Percentiles rank a stretch among this genome's conserved stretches.
These are phyloP conservation scores for Criorhina ranunculi DNA, from an alignment of 2,888 invertebrate species.

Conservation along the genomic window DNA sequence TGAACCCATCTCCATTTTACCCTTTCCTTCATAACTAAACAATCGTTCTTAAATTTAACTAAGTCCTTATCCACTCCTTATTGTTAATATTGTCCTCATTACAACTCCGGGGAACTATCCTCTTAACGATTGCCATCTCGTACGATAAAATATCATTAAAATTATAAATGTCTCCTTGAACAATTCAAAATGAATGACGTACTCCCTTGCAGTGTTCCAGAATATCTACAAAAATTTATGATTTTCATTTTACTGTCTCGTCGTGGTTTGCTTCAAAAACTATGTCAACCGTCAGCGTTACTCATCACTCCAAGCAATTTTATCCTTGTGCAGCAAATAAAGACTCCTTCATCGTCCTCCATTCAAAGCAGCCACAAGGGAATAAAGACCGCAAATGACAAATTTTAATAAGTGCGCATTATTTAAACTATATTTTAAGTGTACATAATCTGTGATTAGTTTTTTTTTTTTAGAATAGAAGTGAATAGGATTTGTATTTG, in stretches of 20 bases:
- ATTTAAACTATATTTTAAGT: conserved; percentile 40
- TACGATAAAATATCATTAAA: conserved; percentile 27
- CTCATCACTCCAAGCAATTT: conserved; percentile 23
- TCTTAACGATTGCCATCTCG: conserved; percentile 9
- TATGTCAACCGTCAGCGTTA: conserved; percentile 53
- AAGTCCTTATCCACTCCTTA: background rate
- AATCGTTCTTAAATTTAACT: no score
- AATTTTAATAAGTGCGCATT: conserved; percentile 39
- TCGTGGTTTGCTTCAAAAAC: conserved; percentile 41
- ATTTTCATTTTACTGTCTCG: conserved; percentile 51
- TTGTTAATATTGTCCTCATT: conserved; percentile 4
- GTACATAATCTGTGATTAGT: conserved; percentile 45
- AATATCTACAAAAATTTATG: conserved; percentile 28
- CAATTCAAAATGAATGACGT: conserved; percentile 17
- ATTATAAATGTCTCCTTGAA: conserved; percentile 35
- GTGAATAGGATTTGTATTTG: background rate
- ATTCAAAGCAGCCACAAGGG: conserved; percentile 26
- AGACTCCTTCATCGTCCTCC: background rate
- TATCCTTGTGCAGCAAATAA: conserved; percentile 20
- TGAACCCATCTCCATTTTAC: no score
- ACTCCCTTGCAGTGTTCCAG: conserved; percentile 1
- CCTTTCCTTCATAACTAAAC: no score
- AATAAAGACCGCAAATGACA: conserved; percentile 35
- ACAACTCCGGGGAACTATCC: conserved; percentile 7
- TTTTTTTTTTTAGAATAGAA: background rate